phyloP scores from a whole-genome alignment of 2,113 vertebrate genomes.

The Odontesthes bonariensis region DNA sequence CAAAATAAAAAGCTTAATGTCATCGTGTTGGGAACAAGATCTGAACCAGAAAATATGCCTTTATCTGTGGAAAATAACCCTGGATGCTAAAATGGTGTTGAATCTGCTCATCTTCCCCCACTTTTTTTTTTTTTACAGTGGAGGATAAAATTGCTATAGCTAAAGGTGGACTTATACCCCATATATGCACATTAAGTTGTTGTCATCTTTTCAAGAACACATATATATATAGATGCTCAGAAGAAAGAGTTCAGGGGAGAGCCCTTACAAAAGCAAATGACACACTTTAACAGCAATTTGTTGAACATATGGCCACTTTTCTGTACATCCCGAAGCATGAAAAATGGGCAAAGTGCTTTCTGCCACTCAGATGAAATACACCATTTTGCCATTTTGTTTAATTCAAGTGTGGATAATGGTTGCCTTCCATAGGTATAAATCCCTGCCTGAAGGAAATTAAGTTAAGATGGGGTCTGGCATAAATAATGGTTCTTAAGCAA shows the following conservation, averaged over 20 bases:
- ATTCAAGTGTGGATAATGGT: conserved; percentile 45
- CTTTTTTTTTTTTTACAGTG: conserved; percentile 39
- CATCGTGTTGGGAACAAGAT: conserved; percentile 37
- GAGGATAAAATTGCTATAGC: conserved; percentile 31
- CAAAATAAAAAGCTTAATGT: conserved; percentile 60
- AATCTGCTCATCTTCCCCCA: conserved; percentile 42
- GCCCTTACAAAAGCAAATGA: conserved; percentile 3
- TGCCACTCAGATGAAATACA: conserved; percentile 51
- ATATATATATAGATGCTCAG: conserved; percentile 13
- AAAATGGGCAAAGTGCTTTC: conserved; percentile 24
- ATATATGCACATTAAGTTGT: conserved; percentile 36
- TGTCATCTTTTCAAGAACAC: conserved; percentile 19
- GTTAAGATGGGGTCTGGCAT: conserved; percentile 34
- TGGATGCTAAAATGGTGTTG: conserved; percentile 28
- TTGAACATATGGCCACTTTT: conserved; percentile 28
- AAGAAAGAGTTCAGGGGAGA: neutral
- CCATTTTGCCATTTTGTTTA: conserved; percentile 33
- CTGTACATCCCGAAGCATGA: conserved; percentile 9
- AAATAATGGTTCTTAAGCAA: conserved; percentile 62
- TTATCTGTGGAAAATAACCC: conserved; percentile 51
- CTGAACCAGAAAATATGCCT: conserved; percentile 51
- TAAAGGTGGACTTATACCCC: conserved; percentile 32
- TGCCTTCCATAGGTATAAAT: conserved; percentile 61
- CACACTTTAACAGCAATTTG: conserved; percentile 21
- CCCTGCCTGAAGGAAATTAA: conserved; percentile 69